Base-by-base conservation (phyloP, 2,113 vertebrate species). In the Anoplopoma fimbria region DNA sequence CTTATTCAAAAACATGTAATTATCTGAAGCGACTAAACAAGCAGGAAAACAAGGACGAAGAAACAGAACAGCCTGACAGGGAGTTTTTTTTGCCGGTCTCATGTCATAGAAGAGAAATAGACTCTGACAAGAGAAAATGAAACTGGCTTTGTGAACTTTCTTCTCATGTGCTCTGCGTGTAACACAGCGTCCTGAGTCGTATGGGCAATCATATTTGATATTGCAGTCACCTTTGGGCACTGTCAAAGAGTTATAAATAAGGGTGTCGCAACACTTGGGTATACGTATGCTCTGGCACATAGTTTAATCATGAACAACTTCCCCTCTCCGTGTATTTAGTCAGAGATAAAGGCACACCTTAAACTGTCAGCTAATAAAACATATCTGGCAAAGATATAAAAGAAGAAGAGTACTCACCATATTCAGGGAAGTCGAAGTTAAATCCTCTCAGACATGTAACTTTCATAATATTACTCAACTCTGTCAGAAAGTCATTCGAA, bases 401-500 rank as follows among this genome's bases (percentile, higher is more conserved):
- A 93, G 86, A 91, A 93, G 88, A 93, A 88, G 83, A 88, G 93
- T 90, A 97, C 97, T 99, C 95, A 99, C 97, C 97, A 98, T 99
- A 97, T 97, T 98, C 97, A 97, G 97, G 97, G 96, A 97, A 97
- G 96, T 97, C 97, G 96, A 97, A 97, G 97, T 97, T 97, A 97
- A 97, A 98, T 97, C 97, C 97, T 97, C 97, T 97, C 95, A 98
- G 96, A 96, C 97, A 99, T 97, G 97, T 97, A 97, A 98, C 97
- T 99, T 99, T 99, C 97, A 99, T 99, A 97, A 97, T 99, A 99
- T 93, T 93, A 93, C 94, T 95, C 86, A 95, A 95, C 94, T 95
- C 94, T 95, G 89, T 86, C 88, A 90, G 94, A 95, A 95, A 95
- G 93, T 94, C 95, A 96, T 95, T 94, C 91, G 90, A 94, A 94